Evolutionary conservation across 2,797 vertebrate genomes (phyloP), one percentile per base, ranked within the genome.

Genomic region (Typhlichthys eigenmanni): DNA sequence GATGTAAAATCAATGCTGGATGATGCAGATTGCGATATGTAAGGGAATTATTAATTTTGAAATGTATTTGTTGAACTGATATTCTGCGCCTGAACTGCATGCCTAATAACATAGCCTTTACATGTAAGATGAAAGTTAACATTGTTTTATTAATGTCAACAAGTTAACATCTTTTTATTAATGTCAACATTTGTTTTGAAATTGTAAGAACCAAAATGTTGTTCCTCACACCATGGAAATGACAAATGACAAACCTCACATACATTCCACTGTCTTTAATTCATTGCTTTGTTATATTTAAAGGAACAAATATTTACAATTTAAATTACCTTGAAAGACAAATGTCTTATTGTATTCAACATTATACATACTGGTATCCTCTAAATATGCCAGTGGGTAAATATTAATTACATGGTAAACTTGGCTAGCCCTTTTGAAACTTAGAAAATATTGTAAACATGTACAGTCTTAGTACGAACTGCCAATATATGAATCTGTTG

Each of bases 231-330:
- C 54, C 58, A 51, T 34, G 13, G 10, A 13, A 17, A 19, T 56
- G 29, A 17, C 17, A 17, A 8, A 60, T 5, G 9, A 60, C 38
- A 60, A 66, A 66, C 47, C 48, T 43, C 55, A 49, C 62, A 55
- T 60, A 29, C 55, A 61, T 74, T 48, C 71, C 68, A 58, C 34
- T 55, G 17, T 55, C 56, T 68, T 5, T 51, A 43, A 32, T 24
- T 49, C 43, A 13, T 6, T 13, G 24, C 24, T 43, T n/a, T 61
- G 10, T 56, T 56, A 47, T 58, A 13, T 32, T 56, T 38, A n/a
- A n/a, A 4, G 7, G 24, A 29, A 29, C 4, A 29, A 29, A 47
- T 58, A 13, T 32, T 56, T 16, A n/a, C 8, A 4, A 5, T 5
- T 5, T 38, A 55, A 62, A 52, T 4, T 47, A 38, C 32, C 13